Percentiles rank a stretch among this genome's conserved stretches.
Evolutionary conservation across 2,888 invertebrate genomes (phyloP).

Genomic region (Pollenia angustigena): DNA sequence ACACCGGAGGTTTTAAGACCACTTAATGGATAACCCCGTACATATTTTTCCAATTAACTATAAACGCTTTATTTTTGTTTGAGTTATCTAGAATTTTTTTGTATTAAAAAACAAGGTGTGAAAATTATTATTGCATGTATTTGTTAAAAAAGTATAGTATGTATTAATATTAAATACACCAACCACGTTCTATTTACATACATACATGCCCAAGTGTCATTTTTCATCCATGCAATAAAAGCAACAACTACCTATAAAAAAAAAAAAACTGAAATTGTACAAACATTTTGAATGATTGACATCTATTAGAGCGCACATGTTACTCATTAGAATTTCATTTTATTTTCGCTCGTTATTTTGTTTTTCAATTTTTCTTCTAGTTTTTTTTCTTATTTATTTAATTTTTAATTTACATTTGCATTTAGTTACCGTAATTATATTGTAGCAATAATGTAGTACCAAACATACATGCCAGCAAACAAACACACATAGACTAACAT

Average conservation of each 20-base stretch:
- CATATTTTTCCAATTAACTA: slow-evolving; percentile 34
- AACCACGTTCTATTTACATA: slow-evolving; percentile 40
- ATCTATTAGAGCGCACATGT: slow-evolving; percentile 72
- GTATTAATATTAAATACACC: slow-evolving; percentile 9
- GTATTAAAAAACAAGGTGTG: slow-evolving; percentile 43
- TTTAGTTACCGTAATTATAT: slow-evolving; percentile 60
- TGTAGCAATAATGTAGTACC: background rate
- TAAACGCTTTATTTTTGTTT: background rate
- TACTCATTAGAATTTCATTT: slow-evolving; percentile 70
- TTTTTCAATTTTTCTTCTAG: slow-evolving; percentile 13
- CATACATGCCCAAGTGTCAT: slow-evolving; percentile 21
- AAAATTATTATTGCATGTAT: slow-evolving; percentile 31
- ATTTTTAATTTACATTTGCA: slow-evolving; percentile 68
- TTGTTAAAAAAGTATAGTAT: background rate
- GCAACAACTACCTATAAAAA: background rate
- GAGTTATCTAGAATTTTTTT: slow-evolving; percentile 7
- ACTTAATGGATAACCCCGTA: background rate
- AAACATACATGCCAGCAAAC: background rate
- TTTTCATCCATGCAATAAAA: slow-evolving; percentile 28
- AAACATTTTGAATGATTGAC: slow-evolving; percentile 69
- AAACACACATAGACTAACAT: too few relatives aligned
- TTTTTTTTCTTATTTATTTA: slow-evolving; percentile 43
- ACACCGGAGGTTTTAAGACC: too few relatives aligned
- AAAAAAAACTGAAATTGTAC: slow-evolving; percentile 37
- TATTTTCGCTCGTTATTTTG: slow-evolving; percentile 14